Evolutionary conservation across 1,140 invertebrate species (phyloP).

Genomic region (Danaus melanippus): DNA sequence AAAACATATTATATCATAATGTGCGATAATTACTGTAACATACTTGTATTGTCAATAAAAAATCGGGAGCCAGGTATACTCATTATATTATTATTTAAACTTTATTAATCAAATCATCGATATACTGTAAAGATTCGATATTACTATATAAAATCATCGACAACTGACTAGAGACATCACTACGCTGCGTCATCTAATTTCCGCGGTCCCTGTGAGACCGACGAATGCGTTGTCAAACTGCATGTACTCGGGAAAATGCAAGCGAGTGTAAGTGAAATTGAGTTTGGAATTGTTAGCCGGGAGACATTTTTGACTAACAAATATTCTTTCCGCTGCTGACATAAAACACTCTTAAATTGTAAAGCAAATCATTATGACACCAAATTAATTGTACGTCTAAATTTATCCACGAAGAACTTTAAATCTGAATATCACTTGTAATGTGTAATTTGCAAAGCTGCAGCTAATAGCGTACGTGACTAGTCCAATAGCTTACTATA

Average conservation of each 20-base stretch:
- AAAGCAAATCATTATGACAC: not conserved
- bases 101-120: no score
- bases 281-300: slow-evolving; percentile 10
- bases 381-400: no score
- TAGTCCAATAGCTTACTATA: no score
- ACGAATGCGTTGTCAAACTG: slow-evolving; percentile 41
- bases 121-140: not conserved
- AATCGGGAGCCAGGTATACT: no score
- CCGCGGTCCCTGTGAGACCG: slow-evolving; percentile 25
- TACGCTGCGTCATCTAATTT: slow-evolving; percentile 44
- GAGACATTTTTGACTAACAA: slow-evolving; percentile 2
- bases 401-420: no score
- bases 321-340: not conserved
- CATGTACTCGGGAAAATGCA: slow-evolving; percentile 9
- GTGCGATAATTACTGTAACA: no score
- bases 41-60: no score
- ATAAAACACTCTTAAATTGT: not conserved
- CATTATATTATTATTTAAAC: no score
- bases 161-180: slow-evolving; percentile 6
- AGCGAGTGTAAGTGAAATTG: slow-evolving; percentile 15
- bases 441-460: no score
- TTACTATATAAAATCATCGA: slow-evolving; percentile 7
- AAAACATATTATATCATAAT: no score
- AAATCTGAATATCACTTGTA: no score
- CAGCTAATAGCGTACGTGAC: no score